Conservation (phyloP, 2,113 vertebrate genomes). For the Plecotus auritus region DNA sequence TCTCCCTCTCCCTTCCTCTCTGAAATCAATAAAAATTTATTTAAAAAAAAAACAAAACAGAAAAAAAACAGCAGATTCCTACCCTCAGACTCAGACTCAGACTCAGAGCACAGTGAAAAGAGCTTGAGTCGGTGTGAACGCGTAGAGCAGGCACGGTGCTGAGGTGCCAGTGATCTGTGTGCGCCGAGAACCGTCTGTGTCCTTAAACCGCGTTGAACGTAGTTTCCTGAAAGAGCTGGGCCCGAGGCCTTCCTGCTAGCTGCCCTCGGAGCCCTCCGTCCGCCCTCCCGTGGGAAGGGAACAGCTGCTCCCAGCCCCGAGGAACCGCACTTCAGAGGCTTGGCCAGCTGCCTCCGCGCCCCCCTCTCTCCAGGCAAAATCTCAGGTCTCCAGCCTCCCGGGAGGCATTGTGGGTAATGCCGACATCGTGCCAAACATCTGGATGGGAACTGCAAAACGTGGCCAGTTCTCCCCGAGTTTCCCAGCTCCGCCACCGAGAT, state of each 20-base stretch:
- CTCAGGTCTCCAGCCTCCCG: not conserved
- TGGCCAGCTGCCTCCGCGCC: accelerated
- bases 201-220: accelerated
- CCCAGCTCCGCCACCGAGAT: not conserved
- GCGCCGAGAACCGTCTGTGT: accelerated
- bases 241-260: not conserved
- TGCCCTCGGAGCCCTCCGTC: too few relatives aligned
- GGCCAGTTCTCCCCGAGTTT: not conserved
- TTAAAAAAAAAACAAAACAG: too few relatives aligned
- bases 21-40: too few relatives aligned
- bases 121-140: accelerated
- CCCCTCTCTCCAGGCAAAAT: not conserved
- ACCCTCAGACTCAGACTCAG: not conserved
- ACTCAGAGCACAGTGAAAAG: not conserved
- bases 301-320: not conserved
- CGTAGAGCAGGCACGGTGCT: accelerated
- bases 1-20: too few relatives aligned
- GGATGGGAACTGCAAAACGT: not conserved
- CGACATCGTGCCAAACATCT: not conserved
- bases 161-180: accelerated
- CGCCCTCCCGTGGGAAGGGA: not conserved
- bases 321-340: not conserved
- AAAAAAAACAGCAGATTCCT: not conserved
- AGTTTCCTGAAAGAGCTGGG: not conserved
- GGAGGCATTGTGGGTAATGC: not conserved